Percentiles rank a stretch among this genome's conserved stretches.
These are phyloP conservation scores for Frankliniella fusca DNA, from an alignment of 2,888 invertebrate genomes.

Conservation along the genomic window DNA sequence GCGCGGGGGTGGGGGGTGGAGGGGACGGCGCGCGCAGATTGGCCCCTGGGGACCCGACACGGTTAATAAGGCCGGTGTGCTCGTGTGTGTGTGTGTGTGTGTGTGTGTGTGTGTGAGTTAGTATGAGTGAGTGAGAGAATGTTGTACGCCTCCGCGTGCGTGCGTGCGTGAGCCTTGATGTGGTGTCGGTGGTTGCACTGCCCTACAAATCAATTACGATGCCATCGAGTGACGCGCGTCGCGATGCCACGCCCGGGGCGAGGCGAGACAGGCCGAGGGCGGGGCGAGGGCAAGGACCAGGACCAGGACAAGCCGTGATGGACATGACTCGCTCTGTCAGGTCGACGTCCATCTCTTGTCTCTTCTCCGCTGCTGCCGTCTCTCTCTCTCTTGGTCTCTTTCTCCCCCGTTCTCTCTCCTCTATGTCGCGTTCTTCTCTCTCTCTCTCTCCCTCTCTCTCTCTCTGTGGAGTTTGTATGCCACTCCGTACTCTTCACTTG, in stretches of 20 bases:
- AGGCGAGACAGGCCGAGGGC: not conserved
- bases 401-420: no score
- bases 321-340: constrained; percentile 11
- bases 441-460: no score
- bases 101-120: no score
- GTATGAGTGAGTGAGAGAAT: no score
- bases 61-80: no score
- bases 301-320: not conserved
- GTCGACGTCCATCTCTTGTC: not conserved
- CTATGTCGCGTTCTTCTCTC: no score
- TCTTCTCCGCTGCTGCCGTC: not conserved
- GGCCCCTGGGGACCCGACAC: not conserved
- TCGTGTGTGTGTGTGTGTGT: no score
- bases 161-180: not conserved
- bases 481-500: no score
- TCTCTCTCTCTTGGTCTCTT: no score
- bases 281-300: not conserved
- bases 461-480: no score
- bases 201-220: constrained; percentile 19
- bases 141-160: no score
- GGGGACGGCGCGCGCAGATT: not conserved
- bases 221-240: constrained; percentile 9
- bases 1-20: not conserved
- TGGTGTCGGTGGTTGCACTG: not conserved
- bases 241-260: not conserved